Percentiles rank a stretch among this genome's conserved stretches.
Evolutionary conservation across 1,140 invertebrate species (phyloP).

Genomic region (Plectrocnemia conspersa): DNA sequence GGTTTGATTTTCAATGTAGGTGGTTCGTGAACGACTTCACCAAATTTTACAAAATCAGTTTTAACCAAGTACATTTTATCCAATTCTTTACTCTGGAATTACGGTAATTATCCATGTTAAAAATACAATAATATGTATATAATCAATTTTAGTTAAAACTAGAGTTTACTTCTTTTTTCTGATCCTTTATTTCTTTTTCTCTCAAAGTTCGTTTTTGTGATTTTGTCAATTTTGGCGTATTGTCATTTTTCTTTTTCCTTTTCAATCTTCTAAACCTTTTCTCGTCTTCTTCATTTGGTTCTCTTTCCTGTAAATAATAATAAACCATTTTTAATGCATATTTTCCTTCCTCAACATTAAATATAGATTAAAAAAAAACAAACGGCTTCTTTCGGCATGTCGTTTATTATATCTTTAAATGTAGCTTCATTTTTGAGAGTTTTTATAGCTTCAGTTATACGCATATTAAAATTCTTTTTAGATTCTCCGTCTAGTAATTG

Average conservation of each 20-base stretch:
- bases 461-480: slow-evolving; percentile 28
- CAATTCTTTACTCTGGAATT: slow-evolving; percentile 5
- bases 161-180: slow-evolving; percentile 35
- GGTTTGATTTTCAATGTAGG: slow-evolving; percentile 51
- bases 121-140: slow-evolving; percentile 5
- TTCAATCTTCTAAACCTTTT: not conserved
- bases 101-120: not conserved
- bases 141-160: not conserved
- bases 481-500: slow-evolving; percentile 31
- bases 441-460: slow-evolving; percentile 31
- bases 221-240: slow-evolving; percentile 43
- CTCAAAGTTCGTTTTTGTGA: slow-evolving; percentile 48
- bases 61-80: slow-evolving; percentile 21
- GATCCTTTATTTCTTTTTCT: slow-evolving; percentile 46
- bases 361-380: slow-evolving; percentile 6
- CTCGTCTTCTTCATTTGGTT: not conserved
- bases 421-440: slow-evolving; percentile 21
- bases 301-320: no score
- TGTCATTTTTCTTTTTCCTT: slow-evolving; percentile 2
- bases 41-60: slow-evolving; percentile 59
- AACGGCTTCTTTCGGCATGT: slow-evolving; percentile 11
- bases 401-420: slow-evolving; percentile 27
- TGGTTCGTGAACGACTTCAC: slow-evolving; percentile 62
- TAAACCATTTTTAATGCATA: no score
- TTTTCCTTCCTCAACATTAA: no score